Percentiles rank a stretch among this genome's conserved stretches.
Evolutionary conservation across 2,113 vertebrate species (phyloP).

Genomic region (Actinemys pallida): DNA sequence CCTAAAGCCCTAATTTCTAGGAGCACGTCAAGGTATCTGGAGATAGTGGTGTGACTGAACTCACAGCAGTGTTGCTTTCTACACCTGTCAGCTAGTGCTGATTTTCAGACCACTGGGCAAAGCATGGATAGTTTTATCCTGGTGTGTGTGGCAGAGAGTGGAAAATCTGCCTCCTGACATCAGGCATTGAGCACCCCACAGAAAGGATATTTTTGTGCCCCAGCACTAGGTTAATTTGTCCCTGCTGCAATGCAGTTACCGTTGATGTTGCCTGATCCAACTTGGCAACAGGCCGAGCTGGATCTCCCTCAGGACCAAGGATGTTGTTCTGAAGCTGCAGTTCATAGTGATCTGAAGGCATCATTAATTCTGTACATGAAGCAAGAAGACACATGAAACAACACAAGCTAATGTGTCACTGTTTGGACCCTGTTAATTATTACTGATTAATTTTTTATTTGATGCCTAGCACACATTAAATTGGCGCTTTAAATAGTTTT

Average conservation of each 20-base stretch:
- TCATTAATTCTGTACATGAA: constrained; percentile 82
- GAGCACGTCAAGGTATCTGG: background rate
- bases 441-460: background rate
- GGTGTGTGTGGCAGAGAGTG: background rate
- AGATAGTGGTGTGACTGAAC: background rate
- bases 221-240: constrained; percentile 79
- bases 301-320: constrained; percentile 73
- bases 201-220: constrained; percentile 84
- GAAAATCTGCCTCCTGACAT: background rate
- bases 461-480: background rate
- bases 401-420: background rate
- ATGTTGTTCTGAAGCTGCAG: constrained; percentile 90
- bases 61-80: background rate
- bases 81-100: background rate
- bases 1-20: background rate
- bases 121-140: background rate
- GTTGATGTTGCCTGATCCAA: constrained; percentile 81
- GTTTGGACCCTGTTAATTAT: background rate
- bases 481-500: background rate
- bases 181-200: rapidly evolving
- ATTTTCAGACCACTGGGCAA: background rate
- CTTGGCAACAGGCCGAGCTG: constrained; percentile 76
- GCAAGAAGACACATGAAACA: background rate
- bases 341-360: constrained; percentile 94
- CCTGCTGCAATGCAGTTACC: constrained; percentile 80